Percentiles rank a stretch among this genome's conserved stretches.
Evolutionary conservation across 1,140 invertebrate genomes (phyloP).

Genomic region (Halesus radiatus): DNA sequence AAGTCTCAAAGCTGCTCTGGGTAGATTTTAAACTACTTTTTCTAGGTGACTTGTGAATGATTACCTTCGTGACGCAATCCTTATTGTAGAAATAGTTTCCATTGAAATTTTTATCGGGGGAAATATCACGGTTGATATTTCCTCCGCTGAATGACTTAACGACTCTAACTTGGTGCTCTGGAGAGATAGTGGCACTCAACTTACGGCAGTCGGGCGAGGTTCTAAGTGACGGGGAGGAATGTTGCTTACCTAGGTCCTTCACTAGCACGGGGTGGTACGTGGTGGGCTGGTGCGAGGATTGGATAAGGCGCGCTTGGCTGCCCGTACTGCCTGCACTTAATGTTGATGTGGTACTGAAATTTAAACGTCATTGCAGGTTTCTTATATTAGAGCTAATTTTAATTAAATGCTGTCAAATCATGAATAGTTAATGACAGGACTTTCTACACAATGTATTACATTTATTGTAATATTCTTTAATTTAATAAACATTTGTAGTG

Average conservation of each 20-base stretch:
- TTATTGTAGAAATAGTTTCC: constrained; percentile 62
- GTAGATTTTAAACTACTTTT: constrained; percentile 67
- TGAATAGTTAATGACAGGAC: too few relatives aligned
- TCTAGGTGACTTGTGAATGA: constrained; percentile 70
- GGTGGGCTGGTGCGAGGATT: constrained; percentile 92
- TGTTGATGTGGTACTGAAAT: constrained; percentile 88
- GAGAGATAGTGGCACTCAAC: constrained; percentile 45
- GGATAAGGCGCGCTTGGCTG: constrained; percentile 92
- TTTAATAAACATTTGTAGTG: too few relatives aligned
- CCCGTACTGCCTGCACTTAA: constrained; percentile 94
- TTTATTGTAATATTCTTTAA: too few relatives aligned
- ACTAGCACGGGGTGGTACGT: constrained; percentile 88
- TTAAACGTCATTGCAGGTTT: constrained; percentile 29
- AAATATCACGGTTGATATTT: constrained; percentile 66
- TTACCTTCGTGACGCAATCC: constrained; percentile 68
- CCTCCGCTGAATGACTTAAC: constrained; percentile 67
- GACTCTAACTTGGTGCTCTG: constrained; percentile 66
- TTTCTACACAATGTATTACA: too few relatives aligned
- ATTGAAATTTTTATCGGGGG: constrained; percentile 62
- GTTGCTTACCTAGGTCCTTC: constrained; percentile 87
- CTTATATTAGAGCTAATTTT: too few relatives aligned
- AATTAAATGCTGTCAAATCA: too few relatives aligned
- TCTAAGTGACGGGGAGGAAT: constrained; percentile 67
- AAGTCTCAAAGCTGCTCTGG: constrained; percentile 59
- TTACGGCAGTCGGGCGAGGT: constrained; percentile 66